A percentile compares a stretch with the other conserved stretches of the same genome.
Conservation (phyloP, 2,888 invertebrate genomes). For the Tryphoninae sp. region DNA sequence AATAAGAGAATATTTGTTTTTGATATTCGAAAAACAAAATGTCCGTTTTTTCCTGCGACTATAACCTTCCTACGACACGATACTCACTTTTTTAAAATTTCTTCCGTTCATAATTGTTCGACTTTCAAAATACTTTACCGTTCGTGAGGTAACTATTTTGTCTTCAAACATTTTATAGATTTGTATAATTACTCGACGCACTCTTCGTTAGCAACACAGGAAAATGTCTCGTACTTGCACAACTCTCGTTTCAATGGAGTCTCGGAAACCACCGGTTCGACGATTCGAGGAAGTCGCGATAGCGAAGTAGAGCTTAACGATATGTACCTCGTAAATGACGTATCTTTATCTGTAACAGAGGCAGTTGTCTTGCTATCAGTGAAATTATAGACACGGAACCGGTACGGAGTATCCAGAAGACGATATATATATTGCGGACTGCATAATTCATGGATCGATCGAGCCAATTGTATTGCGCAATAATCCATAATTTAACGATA, state of each 20-base stretch:
- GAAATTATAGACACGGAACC: conserved; percentile 49
- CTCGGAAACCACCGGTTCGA: neutral
- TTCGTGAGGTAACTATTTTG: neutral
- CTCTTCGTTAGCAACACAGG: neutral
- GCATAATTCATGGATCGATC: conserved; percentile 13
- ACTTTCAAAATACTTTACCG: too few relatives aligned
- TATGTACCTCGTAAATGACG: conserved; percentile 9
- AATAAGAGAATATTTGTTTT: too few relatives aligned
- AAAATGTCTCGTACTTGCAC: neutral
- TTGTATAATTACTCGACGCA: neutral
- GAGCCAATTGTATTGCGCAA: conserved; percentile 47
- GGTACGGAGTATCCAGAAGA: conserved; percentile 20
- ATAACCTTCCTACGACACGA: too few relatives aligned
- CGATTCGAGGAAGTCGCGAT: conserved; percentile 2
- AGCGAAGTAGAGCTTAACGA: conserved; percentile 21
- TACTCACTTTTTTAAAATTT: too few relatives aligned
- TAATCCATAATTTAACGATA: neutral
- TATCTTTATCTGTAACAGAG: conserved; percentile 12
- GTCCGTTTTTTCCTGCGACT: too few relatives aligned
- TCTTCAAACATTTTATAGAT: conserved; percentile 11
- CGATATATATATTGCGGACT: conserved; percentile 7
- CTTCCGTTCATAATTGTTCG: too few relatives aligned
- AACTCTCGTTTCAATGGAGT: too few relatives aligned
- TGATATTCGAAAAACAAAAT: too few relatives aligned
- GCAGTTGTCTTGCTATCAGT: conserved; percentile 51